Evolutionary conservation across 2,113 vertebrate species (phyloP), one percentile per base, ranked within the genome.

Genomic region (Aegithalos caudatus): DNA sequence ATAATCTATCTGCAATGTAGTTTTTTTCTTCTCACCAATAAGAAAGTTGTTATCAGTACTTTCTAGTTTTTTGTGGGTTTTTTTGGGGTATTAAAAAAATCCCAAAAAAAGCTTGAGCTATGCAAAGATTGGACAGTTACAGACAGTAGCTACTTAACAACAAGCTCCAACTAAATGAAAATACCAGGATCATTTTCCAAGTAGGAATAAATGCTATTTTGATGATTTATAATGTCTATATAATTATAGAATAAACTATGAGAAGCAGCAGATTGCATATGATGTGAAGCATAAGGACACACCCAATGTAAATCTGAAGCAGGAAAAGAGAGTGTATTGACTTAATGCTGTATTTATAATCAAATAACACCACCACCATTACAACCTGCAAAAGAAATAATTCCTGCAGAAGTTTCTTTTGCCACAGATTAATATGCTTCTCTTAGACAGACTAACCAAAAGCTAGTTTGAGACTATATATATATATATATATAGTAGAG

Each of bases 401-500:
- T n/a, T 53, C 37, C 15, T 81, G 50, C 22, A 77, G 42, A 83
- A 51, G 15, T 53, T 77, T 65, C 25, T 80, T 33, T 65, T 62
- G 38, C 14, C 2, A 5, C 38, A 64, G 18, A 67, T 47, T 31
- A 84, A 40, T 12, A 64, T 2, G 3, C 9, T 72, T 90, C 86
- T 72, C 37, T 69, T 31, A 70, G 7, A 33, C 7, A 61, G 28
- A 51, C 9, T 18, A 37, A 82, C 12, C 22, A 50, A 88, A 51
- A 54, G 21, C n/a, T 50, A 53, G 10, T 42, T 45, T 61, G 58
- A 74, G 31, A 58, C 18, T 66, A 10, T 4, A 15, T 10, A 3
- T 20, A 20, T 11, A 42, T 21, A 6, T 9, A n/a, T 33, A 6
- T 9, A 37, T 33, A 0, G 0, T 1, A 65, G 16, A 61, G 14